Evolutionary conservation across 2,113 vertebrate species (phyloP).

Genomic region (Actinemys pallida): DNA sequence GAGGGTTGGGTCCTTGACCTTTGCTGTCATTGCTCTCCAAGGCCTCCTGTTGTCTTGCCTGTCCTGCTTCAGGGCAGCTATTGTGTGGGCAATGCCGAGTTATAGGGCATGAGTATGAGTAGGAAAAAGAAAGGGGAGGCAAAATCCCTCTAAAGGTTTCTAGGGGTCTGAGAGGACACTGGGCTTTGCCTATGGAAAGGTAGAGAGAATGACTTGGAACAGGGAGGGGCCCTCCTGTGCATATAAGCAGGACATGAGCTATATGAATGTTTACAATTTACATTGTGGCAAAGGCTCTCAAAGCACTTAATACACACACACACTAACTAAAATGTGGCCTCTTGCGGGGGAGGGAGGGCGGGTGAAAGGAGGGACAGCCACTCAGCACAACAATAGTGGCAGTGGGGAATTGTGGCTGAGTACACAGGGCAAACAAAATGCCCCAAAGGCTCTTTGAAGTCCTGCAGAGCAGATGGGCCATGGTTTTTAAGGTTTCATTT

Average conservation of each 20-base stretch:
- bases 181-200: neutral
- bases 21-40: neutral
- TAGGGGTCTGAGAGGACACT: neutral
- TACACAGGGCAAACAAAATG: neutral
- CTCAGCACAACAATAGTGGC: accelerated
- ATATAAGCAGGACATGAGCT: neutral
- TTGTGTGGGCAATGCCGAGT: accelerated
- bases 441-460: neutral
- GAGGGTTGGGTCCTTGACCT: neutral
- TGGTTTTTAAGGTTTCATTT: neutral
- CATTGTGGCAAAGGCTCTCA: neutral
- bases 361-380: neutral
- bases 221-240: neutral
- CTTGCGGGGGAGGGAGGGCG: neutral
- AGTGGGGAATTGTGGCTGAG: neutral
- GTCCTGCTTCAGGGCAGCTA: accelerated
- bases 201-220: neutral
- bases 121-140: neutral
- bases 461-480: neutral
- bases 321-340: accelerated
- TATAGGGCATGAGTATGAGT: neutral
- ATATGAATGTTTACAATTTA: no score
- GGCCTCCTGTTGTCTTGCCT: neutral
- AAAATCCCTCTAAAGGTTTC: neutral
- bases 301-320: neutral